Conservation (phyloP, 2,888 invertebrate species). For the Baccha elongata region DNA sequence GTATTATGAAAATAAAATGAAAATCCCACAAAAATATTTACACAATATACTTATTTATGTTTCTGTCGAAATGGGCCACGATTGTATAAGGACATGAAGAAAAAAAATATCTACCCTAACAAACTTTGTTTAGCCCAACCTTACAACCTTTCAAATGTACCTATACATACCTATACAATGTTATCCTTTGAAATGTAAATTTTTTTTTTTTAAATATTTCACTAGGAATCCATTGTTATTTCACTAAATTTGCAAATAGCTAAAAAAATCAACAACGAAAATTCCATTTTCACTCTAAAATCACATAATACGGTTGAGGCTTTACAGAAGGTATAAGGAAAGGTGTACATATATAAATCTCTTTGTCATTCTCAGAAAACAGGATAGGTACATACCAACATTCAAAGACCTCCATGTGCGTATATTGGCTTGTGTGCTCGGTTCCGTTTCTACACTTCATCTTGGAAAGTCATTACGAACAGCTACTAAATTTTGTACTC, state of each 20-base stretch:
- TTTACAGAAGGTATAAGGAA: slow-evolving; percentile 1
- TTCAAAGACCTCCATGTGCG: slow-evolving; percentile 26
- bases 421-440: slow-evolving; percentile 2
- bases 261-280: not conserved
- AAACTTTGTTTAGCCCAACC: too few relatives aligned
- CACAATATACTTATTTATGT: slow-evolving; percentile 47
- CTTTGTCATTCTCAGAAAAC: slow-evolving; percentile 47
- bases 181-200: slow-evolving; percentile 70
- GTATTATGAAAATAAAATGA: slow-evolving; percentile 20
- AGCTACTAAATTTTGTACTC: slow-evolving; percentile 71
- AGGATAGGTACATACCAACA: slow-evolving; percentile 47
- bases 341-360: slow-evolving; percentile 53
- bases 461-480: slow-evolving; percentile 63
- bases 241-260: slow-evolving; percentile 51
- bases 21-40: slow-evolving; percentile 16
- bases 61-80: too few relatives aligned
- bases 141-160: not conserved
- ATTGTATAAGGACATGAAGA: too few relatives aligned
- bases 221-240: slow-evolving; percentile 56
- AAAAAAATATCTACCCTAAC: too few relatives aligned
- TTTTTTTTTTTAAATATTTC: slow-evolving; percentile 64
- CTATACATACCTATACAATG: not conserved
- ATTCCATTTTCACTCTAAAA: not conserved
- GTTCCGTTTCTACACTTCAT: not conserved
- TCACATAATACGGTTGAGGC: not conserved